Percentiles rank a stretch among this genome's conserved stretches.
Evolutionary conservation across 2,888 invertebrate species (phyloP).

Genomic region (Apamea monoglypha): DNA sequence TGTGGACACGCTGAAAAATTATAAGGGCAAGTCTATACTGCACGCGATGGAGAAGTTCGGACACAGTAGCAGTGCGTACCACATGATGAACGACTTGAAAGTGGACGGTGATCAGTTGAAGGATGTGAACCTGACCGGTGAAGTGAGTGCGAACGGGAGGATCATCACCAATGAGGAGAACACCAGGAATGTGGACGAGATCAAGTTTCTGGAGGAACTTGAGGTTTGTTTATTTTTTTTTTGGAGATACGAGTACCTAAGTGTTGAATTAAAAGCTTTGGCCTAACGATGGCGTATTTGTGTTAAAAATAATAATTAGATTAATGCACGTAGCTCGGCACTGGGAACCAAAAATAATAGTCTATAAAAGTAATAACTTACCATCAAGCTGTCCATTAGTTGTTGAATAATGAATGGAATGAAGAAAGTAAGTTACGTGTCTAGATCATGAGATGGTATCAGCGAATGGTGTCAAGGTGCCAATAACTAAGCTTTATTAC

Average conservation of each 20-base stretch:
- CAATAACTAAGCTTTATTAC: slow-evolving; percentile 31
- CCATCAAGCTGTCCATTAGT: slow-evolving; percentile 20
- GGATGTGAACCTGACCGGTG: slow-evolving; percentile 84
- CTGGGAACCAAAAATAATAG: not conserved
- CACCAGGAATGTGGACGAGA: slow-evolving; percentile 75
- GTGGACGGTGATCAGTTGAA: slow-evolving; percentile 82
- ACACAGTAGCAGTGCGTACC: slow-evolving; percentile 92
- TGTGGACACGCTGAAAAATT: slow-evolving; percentile 91
- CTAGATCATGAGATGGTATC: slow-evolving; percentile 41
- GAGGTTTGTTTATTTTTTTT: slow-evolving; percentile 76
- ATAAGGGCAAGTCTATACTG: slow-evolving; percentile 88
- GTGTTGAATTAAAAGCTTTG: not conserved
- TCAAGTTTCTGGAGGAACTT: slow-evolving; percentile 83
- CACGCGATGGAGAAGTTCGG: slow-evolving; percentile 89
- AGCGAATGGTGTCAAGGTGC: slow-evolving; percentile 48
- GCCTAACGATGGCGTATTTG: not conserved
- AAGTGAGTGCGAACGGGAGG: slow-evolving; percentile 83
- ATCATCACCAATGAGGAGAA: slow-evolving; percentile 82
- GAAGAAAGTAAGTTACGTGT: slow-evolving; percentile 34
- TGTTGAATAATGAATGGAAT: slow-evolving; percentile 26
- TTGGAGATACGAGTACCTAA: not conserved
- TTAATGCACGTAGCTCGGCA: not conserved
- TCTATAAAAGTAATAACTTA: slow-evolving; percentile 15
- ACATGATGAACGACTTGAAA: slow-evolving; percentile 91
- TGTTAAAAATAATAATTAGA: not conserved